These are phyloP conservation scores for zebrafish (Danio rerio) DNA, from an alignment of 2,113 vertebrate genomes.

Conservation along the genomic window DNA sequence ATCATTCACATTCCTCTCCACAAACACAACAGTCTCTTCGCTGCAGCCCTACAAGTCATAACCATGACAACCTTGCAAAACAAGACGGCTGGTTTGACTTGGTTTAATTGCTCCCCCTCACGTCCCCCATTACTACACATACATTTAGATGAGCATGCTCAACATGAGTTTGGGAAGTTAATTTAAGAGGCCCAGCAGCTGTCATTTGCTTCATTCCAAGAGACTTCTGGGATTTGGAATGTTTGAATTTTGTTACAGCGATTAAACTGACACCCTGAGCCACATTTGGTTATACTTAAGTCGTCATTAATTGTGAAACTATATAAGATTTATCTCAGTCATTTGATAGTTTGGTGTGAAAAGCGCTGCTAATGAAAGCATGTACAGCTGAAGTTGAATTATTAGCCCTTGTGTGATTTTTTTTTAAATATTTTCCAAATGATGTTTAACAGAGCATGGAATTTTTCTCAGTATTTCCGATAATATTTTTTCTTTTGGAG, in stretches of 20 bases:
- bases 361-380: neutral
- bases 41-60: conserved; percentile 46
- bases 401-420: no score
- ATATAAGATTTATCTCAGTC: conserved; percentile 32
- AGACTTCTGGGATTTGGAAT: conserved; percentile 59
- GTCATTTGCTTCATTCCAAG: conserved; percentile 72
- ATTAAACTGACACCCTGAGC: neutral
- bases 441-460: no score
- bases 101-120: conserved; percentile 72
- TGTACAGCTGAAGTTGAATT: no score
- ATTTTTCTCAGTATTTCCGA: no score
- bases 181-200: conserved; percentile 73
- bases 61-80: conserved; percentile 75
- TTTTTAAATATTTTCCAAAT: no score
- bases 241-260: conserved; percentile 4
- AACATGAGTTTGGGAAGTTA: conserved; percentile 36
- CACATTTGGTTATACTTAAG: conserved; percentile 58
- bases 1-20: conserved; percentile 75
- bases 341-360: neutral
- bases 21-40: conserved; percentile 68
- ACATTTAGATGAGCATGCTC: neutral
- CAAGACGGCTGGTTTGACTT: conserved; percentile 72
- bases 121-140: conserved; percentile 18
- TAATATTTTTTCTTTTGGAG: no score
- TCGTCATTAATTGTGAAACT: conserved; percentile 59